Base-by-base conservation (phyloP, 2,888 invertebrate genomes). In the Thelaira solivaga region DNA sequence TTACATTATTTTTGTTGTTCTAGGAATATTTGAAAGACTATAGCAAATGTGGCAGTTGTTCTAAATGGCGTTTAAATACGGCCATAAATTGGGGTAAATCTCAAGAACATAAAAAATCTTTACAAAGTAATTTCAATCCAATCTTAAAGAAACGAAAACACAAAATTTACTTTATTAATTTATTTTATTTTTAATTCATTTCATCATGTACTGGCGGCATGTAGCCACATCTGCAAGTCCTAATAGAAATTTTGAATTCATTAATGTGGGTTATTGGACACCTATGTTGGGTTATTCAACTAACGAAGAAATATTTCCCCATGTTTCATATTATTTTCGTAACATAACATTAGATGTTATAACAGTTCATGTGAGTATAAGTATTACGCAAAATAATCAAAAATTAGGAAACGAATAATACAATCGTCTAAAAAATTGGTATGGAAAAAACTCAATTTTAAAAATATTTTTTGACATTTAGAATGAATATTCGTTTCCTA, bases 251-350 rank as follows among this genome's bases (percentile, higher is more conserved):
- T 87, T 88, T 49, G 85, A 87, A 39, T 88, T 88, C 45, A 76
- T 85, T 16, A 84, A 93, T 85, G 92, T 94, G 2, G 96, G 95
- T 1, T 90, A 88, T 34, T 96, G 96, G 96, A 91, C 92, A 72
- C 93, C 95, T 0, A 90, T 92, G 31, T 91, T 92, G 78, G 96
- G 95, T 0, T 90, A 93, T 29, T 89, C 90, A 41, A 90, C 93
- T 80, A 89, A 89, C 0, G 95, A 96, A 84, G 91, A 92, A 11
- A 86, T 96, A 31, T 96, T 96, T 88, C 95, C 96, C 0, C 96
- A 96, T 84, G 91, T 94, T 0, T 91, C 90, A 1, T 93, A 96
- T 77, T 94, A 95, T 8, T 96, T 96, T 83, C 90, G 95, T 49
- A 93, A 94, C 26, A 92, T 93, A 81, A 91, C 89, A 16, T 87